Conservation (phyloP, 2,113 vertebrate species). For the Tautogolabrus adspersus region DNA sequence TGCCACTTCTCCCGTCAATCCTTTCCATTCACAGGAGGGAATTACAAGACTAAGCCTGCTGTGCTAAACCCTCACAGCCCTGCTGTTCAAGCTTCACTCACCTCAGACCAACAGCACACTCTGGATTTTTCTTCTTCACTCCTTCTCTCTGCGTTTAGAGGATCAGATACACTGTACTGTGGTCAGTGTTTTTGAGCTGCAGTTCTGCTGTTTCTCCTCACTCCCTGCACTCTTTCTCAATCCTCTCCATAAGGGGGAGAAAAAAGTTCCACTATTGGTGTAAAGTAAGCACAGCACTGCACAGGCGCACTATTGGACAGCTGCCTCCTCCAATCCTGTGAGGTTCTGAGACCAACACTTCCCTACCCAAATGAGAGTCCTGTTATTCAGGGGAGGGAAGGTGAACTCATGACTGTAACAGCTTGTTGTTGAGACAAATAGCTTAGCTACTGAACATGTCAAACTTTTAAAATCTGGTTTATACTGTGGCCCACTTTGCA, state of each 20-base stretch:
- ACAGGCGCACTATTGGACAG: constrained; percentile 76
- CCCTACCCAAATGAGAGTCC: constrained; percentile 67
- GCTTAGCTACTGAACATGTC: constrained; percentile 23
- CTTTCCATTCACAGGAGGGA: constrained; percentile 40
- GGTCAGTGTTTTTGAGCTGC: constrained; percentile 49
- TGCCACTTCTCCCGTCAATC: constrained; percentile 28
- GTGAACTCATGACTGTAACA: constrained; percentile 53
- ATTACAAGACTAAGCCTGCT: constrained; percentile 38
- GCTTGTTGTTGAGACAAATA: constrained; percentile 49
- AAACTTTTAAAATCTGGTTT: constrained; percentile 13
- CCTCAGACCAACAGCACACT: constrained; percentile 55
- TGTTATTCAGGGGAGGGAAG: constrained; percentile 52
- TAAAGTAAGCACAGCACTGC: constrained; percentile 76
- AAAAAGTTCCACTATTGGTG: constrained; percentile 81
- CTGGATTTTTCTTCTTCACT: constrained; percentile 16
- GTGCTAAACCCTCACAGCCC: constrained; percentile 41
- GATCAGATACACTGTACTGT: constrained; percentile 39
- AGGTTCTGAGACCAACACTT: constrained; percentile 54
- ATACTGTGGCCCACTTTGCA: neutral
- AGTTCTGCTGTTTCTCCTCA: constrained; percentile 61
- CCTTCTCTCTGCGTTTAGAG: constrained; percentile 17
- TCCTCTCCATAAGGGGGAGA: constrained; percentile 66
- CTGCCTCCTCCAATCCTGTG: constrained; percentile 77
- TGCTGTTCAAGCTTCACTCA: constrained; percentile 74
- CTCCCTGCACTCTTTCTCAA: constrained; percentile 72